Percentiles rank a stretch among this genome's conserved stretches.
Conservation (phyloP, 2,888 invertebrate species). For the Nemurella pictetii region DNA sequence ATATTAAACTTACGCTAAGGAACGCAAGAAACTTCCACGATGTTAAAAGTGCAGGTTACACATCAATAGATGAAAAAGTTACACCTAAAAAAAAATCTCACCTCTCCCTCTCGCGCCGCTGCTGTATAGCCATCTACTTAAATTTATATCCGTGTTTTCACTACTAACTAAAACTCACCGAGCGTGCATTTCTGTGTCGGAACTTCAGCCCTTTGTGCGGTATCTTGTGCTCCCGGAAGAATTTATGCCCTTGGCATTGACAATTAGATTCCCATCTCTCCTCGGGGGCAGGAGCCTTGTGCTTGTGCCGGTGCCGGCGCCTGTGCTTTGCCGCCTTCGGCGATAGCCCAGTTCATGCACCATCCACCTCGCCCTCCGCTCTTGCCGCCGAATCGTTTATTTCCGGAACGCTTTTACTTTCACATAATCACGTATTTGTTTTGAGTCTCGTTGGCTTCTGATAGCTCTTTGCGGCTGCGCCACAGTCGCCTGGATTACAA, state of each 20-base stretch:
- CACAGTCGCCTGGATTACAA: background rate
- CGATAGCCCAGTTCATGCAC: background rate
- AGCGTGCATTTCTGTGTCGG: background rate
- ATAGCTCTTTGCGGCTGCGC: slow-evolving; percentile 24
- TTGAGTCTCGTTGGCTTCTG: background rate
- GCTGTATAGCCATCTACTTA: background rate
- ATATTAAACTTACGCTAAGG: background rate
- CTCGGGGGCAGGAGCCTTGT: slow-evolving; percentile 18
- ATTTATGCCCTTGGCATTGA: slow-evolving; percentile 25
- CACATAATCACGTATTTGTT: slow-evolving; percentile 28
- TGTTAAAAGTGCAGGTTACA: background rate
- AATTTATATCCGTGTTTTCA: background rate
- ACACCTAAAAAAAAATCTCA: background rate
- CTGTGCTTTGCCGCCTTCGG: background rate
- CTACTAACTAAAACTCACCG: background rate
- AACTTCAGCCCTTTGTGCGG: slow-evolving; percentile 9
- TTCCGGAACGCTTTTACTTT: slow-evolving; percentile 26
- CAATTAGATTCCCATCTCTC: slow-evolving; percentile 18
- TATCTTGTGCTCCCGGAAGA: slow-evolving; percentile 10
- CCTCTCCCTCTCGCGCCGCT: background rate
- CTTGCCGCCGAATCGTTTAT: slow-evolving; percentile 5
- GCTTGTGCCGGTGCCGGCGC: background rate
- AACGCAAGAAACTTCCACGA: background rate
- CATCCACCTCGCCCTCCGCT: background rate
- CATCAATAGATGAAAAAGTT: background rate